These are phyloP conservation scores for Ophion ellenae DNA, from an alignment of 2,888 invertebrate genomes.

Conservation along the genomic window DNA sequence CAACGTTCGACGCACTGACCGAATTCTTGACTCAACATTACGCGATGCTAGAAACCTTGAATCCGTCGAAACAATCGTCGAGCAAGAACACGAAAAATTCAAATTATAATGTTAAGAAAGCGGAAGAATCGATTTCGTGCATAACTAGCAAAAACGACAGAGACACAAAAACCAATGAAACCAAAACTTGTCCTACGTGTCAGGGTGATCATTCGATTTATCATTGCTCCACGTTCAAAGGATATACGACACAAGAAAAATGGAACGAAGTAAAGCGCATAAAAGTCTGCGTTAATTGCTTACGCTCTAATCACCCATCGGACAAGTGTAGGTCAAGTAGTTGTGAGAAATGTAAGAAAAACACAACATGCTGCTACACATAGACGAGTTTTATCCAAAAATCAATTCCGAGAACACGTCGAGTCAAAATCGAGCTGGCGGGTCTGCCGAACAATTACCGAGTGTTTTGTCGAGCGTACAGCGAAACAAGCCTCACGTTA, in stretches of 20 bases:
- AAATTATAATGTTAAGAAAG: slow-evolving; percentile 16
- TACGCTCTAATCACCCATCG: slow-evolving; percentile 43
- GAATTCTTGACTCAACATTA: slow-evolving; percentile 44
- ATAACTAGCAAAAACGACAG: slow-evolving; percentile 36
- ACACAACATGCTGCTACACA: slow-evolving; percentile 46
- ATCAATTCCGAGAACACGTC: slow-evolving; percentile 2
- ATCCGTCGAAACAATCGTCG: slow-evolving; percentile 30
- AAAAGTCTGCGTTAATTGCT: slow-evolving; percentile 52
- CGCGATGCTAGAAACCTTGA: slow-evolving; percentile 45
- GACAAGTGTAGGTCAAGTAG: slow-evolving; percentile 53
- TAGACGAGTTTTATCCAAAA: slow-evolving; percentile 46
- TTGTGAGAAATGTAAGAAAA: slow-evolving; percentile 7
- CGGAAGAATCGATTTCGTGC: slow-evolving; percentile 29
- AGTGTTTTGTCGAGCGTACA: no score
- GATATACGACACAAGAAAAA: slow-evolving; percentile 44
- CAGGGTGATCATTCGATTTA: slow-evolving; percentile 53
- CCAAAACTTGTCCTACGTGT: slow-evolving; percentile 44
- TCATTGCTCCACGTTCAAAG: slow-evolving; percentile 51
- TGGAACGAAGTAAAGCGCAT: slow-evolving; percentile 48
- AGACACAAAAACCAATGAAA: slow-evolving; percentile 7
- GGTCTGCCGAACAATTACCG: background rate
- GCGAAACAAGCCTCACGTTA: no score
- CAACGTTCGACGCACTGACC: slow-evolving; percentile 25
- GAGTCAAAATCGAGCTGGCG: background rate
- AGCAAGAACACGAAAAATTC: slow-evolving; percentile 24